A percentile compares a stretch with the other conserved stretches of the same genome.
phyloP scores from a whole-genome alignment of 2,888 invertebrate genomes.

The Luperina testacea region DNA sequence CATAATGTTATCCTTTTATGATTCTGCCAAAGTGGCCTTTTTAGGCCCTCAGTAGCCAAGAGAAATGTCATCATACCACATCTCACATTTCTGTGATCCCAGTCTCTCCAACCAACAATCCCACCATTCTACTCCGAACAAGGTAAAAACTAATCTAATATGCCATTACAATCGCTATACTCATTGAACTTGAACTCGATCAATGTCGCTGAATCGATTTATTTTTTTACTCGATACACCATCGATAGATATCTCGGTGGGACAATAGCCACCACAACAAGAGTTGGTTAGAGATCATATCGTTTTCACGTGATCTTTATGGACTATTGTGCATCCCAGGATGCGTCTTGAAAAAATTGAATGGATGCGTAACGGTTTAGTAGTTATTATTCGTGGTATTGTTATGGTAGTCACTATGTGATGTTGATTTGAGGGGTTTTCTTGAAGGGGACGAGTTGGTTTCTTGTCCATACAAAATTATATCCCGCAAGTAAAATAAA shows the following conservation, averaged over 20 bases:
- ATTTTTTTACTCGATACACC: constrained; percentile 75
- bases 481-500: not conserved
- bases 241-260: constrained; percentile 80
- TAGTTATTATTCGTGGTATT: constrained; percentile 64
- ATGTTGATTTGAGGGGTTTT: constrained; percentile 46
- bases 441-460: constrained; percentile 14
- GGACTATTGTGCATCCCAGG: constrained; percentile 81
- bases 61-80: not conserved
- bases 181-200: constrained; percentile 67
- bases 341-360: constrained; percentile 76
- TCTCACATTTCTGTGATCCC: constrained; percentile 13
- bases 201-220: constrained; percentile 76
- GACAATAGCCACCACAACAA: constrained; percentile 82
- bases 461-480: constrained; percentile 35
- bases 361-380: constrained; percentile 75
- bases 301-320: constrained; percentile 82
- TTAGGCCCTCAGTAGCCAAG: not conserved
- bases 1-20: too few species aligned
- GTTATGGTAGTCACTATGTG: constrained; percentile 46
- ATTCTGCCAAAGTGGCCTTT: too few species aligned
- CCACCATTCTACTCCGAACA: constrained; percentile 60
- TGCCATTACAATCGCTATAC: constrained; percentile 60
- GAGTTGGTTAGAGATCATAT: constrained; percentile 83
- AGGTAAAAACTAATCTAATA: constrained; percentile 65
- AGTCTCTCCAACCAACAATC: constrained; percentile 35